Evolutionary conservation across 2,797 vertebrate genomes (phyloP), one percentile per base, ranked within the genome.

Genomic region (Melanogrammus aeglefinus): DNA sequence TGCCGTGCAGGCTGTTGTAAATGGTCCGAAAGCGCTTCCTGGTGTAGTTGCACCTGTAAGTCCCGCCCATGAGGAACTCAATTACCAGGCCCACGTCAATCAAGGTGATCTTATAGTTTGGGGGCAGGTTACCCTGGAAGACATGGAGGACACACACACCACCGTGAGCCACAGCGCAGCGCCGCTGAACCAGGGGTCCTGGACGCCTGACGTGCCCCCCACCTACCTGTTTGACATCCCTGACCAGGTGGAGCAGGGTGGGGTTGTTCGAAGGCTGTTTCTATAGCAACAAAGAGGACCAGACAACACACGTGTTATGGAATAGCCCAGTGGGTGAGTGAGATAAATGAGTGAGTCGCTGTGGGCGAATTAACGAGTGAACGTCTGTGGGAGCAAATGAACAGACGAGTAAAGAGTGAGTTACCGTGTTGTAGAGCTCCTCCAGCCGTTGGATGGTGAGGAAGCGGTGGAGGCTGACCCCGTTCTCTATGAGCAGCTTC

Each of bases 401-500:
- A 24, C 13, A 24, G 12, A 13, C 35, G 38, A 0, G 33, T 74
- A 10, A 39, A 10, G 63, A 27, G 21, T 36, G 38, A 0, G 33
- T 73, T 96, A 99, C 98, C 85, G 94, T 99, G 90, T 99, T 99
- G 90, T 99, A 99, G 80, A 99, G 97, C 88, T 99, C 98, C 91
- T 99, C 98, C 82, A 99, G 92, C 31, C 97, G 94, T 51, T 92
- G 97, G 90, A 99, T 98, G 75, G 98, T 99, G 83, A 99, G 96
- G 80, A 99, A 99, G 78, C 98, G 96, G 90, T 99, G 98, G 97
- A 99, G 99, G 95, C 98, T 99, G 75, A 99, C 97, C 74, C 98
- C 98, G 7, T 99, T 99, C 92, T 99, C 98, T 82, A 99, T 99
- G 63, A 99, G 95, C 88, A 99, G 92, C 91, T 99, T 99, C 35